These are phyloP conservation scores for Sternotherus odoratus DNA, from an alignment of 2,797 vertebrate species.

Conservation along the genomic window DNA sequence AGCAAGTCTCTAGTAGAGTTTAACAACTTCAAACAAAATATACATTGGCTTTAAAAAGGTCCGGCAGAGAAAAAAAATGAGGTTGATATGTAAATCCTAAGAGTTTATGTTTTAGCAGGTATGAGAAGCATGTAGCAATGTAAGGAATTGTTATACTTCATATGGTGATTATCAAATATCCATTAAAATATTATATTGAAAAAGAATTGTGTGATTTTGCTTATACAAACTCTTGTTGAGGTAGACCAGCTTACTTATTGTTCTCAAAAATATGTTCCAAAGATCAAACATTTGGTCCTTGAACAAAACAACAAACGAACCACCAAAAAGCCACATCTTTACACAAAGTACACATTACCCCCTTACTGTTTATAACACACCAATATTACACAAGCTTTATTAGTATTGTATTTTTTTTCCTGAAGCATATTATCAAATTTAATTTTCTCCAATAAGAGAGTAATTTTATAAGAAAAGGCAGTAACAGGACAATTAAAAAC, in stretches of 20 bases:
- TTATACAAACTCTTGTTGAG: neutral
- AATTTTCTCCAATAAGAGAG: neutral
- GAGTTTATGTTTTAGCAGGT: neutral
- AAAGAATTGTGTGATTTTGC: neutral
- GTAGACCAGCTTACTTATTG: neutral
- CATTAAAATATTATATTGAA: slow-evolving; percentile 5
- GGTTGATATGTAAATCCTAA: slow-evolving; percentile 36
- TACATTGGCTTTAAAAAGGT: slow-evolving; percentile 27
- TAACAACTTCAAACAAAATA: neutral
- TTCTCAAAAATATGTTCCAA: neutral
- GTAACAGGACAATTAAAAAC: slow-evolving; percentile 20
- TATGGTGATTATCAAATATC: slow-evolving; percentile 34
- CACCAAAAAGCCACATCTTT: neutral
- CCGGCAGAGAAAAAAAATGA: neutral
- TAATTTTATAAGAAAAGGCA: slow-evolving; percentile 4
- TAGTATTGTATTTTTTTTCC: neutral
- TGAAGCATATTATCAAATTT: neutral
- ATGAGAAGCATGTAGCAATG: neutral
- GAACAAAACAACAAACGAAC: neutral
- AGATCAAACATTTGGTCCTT: neutral
- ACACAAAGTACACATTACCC: neutral
- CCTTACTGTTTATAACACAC: neutral
- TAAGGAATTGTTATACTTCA: slow-evolving; percentile 49
- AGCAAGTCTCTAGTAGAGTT: slow-evolving; percentile 6
- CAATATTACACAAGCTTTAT: neutral